A percentile compares a stretch with the other conserved stretches of the same genome.
Evolutionary conservation across 2,113 vertebrate genomes (phyloP).

Genomic region (Naja naja): DNA sequence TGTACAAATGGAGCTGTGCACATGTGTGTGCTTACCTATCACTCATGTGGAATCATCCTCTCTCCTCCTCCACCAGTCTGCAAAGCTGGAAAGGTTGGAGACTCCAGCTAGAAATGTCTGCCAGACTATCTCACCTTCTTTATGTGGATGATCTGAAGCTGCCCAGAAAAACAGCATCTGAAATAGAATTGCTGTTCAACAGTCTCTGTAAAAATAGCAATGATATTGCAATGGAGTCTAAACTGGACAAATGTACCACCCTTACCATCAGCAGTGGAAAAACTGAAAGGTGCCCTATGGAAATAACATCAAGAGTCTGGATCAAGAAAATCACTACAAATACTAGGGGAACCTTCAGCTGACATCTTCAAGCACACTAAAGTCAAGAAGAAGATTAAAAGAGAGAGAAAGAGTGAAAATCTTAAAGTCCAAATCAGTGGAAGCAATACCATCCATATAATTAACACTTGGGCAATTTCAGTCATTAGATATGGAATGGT

Average conservation of each 20-base stretch:
- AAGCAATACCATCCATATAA: not conserved
- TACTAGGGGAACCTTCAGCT: not conserved
- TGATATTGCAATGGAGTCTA: not conserved
- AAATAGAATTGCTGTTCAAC: not conserved
- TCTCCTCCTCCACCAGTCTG: not conserved
- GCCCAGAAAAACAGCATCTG: not conserved
- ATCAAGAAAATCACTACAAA: not conserved
- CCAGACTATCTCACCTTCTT: not conserved
- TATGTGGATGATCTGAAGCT: not conserved
- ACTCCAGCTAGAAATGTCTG: not conserved
- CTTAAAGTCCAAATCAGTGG: not conserved
- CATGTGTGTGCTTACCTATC: not conserved
- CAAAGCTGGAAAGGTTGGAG: not conserved
- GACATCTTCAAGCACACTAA: not conserved
- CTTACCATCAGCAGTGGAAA: not conserved
- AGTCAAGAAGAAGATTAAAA: not conserved
- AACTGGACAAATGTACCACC: not conserved
- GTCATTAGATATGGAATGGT: not conserved
- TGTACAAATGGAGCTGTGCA: not conserved
- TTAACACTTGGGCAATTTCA: not conserved
- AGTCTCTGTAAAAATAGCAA: not conserved
- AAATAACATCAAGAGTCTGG: not conserved
- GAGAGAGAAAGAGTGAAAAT: not conserved
- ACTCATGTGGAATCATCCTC: not conserved
- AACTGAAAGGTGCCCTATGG: not conserved